Conservation (phyloP, 2,888 invertebrate species). For the Andrena chrysosceles region DNA sequence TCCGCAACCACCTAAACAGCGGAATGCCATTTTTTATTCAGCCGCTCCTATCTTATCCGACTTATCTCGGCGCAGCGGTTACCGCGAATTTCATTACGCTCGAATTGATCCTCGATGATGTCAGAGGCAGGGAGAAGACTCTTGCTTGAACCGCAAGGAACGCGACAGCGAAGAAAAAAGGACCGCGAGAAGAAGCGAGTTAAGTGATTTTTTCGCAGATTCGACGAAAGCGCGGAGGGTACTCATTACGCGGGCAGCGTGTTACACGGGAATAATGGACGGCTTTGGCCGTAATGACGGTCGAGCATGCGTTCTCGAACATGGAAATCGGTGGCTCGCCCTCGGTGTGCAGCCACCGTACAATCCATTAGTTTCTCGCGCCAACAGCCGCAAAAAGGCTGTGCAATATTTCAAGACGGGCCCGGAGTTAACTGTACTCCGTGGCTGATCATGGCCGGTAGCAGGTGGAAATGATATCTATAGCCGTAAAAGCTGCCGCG, state of each 20-base stretch:
- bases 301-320: conserved; percentile 33
- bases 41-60: not conserved
- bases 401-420: conserved; percentile 46
- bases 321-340: conserved; percentile 12
- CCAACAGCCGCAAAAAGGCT: conserved; percentile 47
- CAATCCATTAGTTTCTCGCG: conserved; percentile 57
- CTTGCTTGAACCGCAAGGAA: not conserved
- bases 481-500: conserved; percentile 28
- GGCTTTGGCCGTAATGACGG: conserved; percentile 11
- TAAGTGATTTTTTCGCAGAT: not conserved
- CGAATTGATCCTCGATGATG: not conserved
- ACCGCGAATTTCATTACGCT: conserved; percentile 10
- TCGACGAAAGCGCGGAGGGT: not conserved
- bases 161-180: not conserved
- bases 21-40: conserved; percentile 24
- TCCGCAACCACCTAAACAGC: conserved; percentile 28
- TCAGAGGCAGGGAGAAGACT: not conserved
- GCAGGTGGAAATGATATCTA: conserved; percentile 52
- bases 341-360: conserved; percentile 36
- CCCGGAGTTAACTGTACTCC: conserved; percentile 63
- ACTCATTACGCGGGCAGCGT: conserved; percentile 13
- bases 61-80: not conserved
- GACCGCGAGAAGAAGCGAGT: not conserved
- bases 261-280: conserved; percentile 32
- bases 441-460: conserved; percentile 30